phyloP scores from a whole-genome alignment of 2,888 invertebrate species.

The Drosophila affinis region DNA sequence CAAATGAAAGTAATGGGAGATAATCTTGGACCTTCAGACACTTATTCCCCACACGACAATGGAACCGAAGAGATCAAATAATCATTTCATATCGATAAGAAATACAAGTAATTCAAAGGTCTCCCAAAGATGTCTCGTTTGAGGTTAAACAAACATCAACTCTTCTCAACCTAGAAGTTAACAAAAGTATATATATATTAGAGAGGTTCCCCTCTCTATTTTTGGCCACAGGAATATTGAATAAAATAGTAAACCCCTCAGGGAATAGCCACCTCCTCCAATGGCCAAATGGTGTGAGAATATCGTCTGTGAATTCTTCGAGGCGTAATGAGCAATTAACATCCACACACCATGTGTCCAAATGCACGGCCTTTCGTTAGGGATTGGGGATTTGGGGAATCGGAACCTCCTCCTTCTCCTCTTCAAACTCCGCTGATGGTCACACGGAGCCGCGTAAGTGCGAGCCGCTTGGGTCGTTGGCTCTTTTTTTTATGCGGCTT shows the following conservation, averaged over 20 bases:
- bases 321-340: conserved; percentile 43
- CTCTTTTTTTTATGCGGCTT: conserved; percentile 35
- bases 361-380: conserved; percentile 9
- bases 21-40: background rate
- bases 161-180: too few species aligned
- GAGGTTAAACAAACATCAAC: background rate
- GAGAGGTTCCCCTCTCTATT: background rate
- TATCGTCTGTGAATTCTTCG: conserved; percentile 9
- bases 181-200: too few species aligned
- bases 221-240: background rate
- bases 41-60: too few species aligned
- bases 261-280: conserved; percentile 1
- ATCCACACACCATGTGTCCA: conserved; percentile 4
- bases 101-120: too few species aligned
- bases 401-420: background rate
- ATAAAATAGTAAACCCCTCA: background rate
- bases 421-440: background rate
- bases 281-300: background rate
- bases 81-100: too few species aligned
- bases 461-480: conserved; percentile 37
- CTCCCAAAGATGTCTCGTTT: too few species aligned
- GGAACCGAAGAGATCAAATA: too few species aligned
- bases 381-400: background rate
- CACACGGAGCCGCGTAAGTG: background rate
- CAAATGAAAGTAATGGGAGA: background rate